These are phyloP conservation scores for Acleris cristana DNA, from an alignment of 2,888 invertebrate species.

Conservation along the genomic window DNA sequence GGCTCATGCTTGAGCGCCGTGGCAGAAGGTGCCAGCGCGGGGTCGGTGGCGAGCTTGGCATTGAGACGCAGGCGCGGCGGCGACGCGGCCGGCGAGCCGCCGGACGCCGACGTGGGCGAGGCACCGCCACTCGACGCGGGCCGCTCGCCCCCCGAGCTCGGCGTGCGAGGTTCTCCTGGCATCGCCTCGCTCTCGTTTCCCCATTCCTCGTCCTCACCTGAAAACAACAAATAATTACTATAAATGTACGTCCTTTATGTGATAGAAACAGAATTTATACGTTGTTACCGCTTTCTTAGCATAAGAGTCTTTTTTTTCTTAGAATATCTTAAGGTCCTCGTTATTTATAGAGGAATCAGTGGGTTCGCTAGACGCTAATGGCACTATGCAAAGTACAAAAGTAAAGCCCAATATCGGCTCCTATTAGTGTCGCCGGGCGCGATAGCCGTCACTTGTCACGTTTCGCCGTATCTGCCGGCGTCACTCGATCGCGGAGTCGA, in stretches of 20 bases:
- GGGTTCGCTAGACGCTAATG: constrained; percentile 47
- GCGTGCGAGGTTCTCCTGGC: constrained; percentile 81
- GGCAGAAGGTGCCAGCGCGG: constrained; percentile 88
- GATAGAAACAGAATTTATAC: too few relatives aligned
- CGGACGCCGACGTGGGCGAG: constrained; percentile 61
- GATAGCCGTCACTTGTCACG: constrained; percentile 82
- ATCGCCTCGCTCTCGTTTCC: constrained; percentile 85
- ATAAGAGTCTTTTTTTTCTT: constrained; percentile 14
- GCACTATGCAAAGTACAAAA: constrained; percentile 50
- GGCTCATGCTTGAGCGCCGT: constrained; percentile 80
- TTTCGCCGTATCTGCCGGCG: constrained; percentile 78
- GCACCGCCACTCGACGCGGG: constrained; percentile 69
- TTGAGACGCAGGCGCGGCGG: constrained; percentile 90
- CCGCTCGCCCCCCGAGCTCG: constrained; percentile 75
- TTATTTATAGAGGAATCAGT: constrained; percentile 39
- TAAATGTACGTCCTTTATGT: background rate
- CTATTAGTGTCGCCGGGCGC: constrained; percentile 77
- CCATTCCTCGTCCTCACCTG: constrained; percentile 88
- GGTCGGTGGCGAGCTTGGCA: constrained; percentile 91
- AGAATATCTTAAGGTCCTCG: constrained; percentile 40
- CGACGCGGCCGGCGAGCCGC: constrained; percentile 62
- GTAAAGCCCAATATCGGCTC: constrained; percentile 59
- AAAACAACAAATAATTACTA: constrained; percentile 57
- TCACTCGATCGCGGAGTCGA: constrained; percentile 80
- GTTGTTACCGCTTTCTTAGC: background rate